Evolutionary conservation across 1,140 invertebrate species (phyloP), one percentile per base, ranked within the genome.

Genomic region (Pseudachorutes palmiensis): DNA sequence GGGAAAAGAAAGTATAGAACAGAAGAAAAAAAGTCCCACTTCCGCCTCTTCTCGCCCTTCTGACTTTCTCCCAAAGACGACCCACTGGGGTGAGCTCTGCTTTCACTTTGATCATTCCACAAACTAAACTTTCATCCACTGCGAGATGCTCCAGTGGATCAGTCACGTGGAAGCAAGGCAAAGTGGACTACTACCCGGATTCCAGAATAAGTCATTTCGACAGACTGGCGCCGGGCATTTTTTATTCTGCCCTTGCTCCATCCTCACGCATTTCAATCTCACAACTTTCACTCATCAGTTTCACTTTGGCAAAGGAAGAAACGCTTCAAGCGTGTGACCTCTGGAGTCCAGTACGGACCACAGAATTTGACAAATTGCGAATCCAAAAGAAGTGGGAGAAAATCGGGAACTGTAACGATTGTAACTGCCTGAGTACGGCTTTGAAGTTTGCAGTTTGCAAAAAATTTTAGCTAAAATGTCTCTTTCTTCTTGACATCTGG

Each of bases 161-260:
- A 19, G 9, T 55, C 14, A 55, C 5, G 19, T 41, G 24, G 51
- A 55, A 55, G 51, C 31, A 51, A 48, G 65, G 36, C 36, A 41
- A 41, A 41, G 36, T 41, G 36, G 36, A 41, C 36, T 41, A 41
- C 36, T 41, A 68, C 64, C 67, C 65, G 67, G 70, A 72, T 69
- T 69, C 67, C 67, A 61, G 70, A 67, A 72, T 72, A 72, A 72
- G 65, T 72, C 70, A 69, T 72, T 72, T 69, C 70, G 67, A 69
- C 70, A 72, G 70, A 64, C 61, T 72, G 70, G 70, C 70, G 70
- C 70, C 70, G 65, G 30, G 48, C 33, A 67, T 72, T 72, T 72
- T 72, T 41, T 9, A 41, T n/a, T n/a, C n/a, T 9, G 36, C 5
- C 36, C 19, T 19, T 41, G 5, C 36, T 19, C 5, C 36, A 41